Conservation (phyloP, 2,888 invertebrate genomes). For the Cataglyphis albicans region DNA sequence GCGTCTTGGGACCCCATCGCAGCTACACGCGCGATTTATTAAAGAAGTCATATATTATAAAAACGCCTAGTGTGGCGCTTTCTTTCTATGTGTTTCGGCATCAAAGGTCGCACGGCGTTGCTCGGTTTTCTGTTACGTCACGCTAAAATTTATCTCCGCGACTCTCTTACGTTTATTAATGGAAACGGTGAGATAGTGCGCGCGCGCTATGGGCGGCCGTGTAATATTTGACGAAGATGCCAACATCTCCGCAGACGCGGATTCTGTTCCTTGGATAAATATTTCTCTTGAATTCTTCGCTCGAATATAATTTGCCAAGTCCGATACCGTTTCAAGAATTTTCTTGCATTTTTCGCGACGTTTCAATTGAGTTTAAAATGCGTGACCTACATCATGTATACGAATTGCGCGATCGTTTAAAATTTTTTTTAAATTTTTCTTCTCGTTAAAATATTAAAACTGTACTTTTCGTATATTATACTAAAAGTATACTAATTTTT, state of each 20-base stretch:
- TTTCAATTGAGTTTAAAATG: conserved; percentile 12
- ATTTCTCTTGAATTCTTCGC: conserved; percentile 48
- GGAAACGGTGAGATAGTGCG: conserved; percentile 29
- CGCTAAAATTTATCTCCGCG: conserved; percentile 56
- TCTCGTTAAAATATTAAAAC: not conserved
- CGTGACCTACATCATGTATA: conserved; percentile 2
- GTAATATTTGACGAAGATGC: conserved; percentile 54
- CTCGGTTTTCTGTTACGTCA: conserved; percentile 50
- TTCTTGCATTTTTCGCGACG: conserved; percentile 26
- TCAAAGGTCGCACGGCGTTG: conserved; percentile 31
- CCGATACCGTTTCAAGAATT: conserved; percentile 35
- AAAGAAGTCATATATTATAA: conserved; percentile 55
- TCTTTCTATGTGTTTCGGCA: conserved; percentile 12
- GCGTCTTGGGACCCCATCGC: conserved; percentile 32
- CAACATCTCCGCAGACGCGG: conserved; percentile 33
- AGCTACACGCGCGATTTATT: conserved; percentile 48
- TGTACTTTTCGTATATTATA: not conserved
- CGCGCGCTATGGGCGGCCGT: conserved; percentile 34
- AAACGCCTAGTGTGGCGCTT: conserved; percentile 9
- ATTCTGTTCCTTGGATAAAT: conserved; percentile 32
- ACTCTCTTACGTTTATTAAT: conserved; percentile 53
- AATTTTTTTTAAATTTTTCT: conserved; percentile 26
- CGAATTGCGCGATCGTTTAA: not conserved
- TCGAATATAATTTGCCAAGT: conserved; percentile 33
- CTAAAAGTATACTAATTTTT: not conserved